Base-by-base conservation (phyloP, 2,113 vertebrate species). In the Cinclus cinclus region DNA sequence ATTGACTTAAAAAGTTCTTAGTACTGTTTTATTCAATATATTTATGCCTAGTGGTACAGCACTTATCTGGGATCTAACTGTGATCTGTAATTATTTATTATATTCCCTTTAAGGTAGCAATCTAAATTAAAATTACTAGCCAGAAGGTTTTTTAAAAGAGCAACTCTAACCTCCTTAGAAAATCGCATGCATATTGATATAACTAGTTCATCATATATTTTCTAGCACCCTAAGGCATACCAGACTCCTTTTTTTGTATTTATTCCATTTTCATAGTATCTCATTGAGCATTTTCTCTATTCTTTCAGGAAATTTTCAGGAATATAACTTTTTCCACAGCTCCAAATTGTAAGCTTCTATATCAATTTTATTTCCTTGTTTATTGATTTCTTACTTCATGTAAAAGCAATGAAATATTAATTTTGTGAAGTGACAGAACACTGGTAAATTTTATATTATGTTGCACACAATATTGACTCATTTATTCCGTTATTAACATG, bases 81-180 rank as follows among this genome's bases (percentile, higher is more conserved):
- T 93, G 93, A 94, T 94, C 76, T 95, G 91, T 94, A 97, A 96
- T 96, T 94, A 94, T 96, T 97, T 95, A 96, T 95, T 94, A 94
- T 94, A 91, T 83, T 93, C 88, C 88, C 93, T 95, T 83, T 92
- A 94, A 97, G 90, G 90, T 90, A 96, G 56, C 39, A 96, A 88
- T 96, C 90, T 91, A 96, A 97, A 93, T 96, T 94, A 90, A 95
- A 96, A 95, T 95, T 82, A 91, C 80, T 96, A 94, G 87, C 92
- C 87, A 60, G 91, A 82, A 95, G 95, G 87, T 37, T 95, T 97
- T 88, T 81, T 83, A 67, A 88, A 91, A 89, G 46, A 91, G 67
- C 27, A 87, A 59, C 30, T 62, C 50, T 69, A 93, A 83, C 68
- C 76, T 90, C 56, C 75, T 89, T 75, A 90, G 85, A 80, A 96